Conservation (phyloP, 1,140 invertebrate species). For the Trichoplusia ni region DNA sequence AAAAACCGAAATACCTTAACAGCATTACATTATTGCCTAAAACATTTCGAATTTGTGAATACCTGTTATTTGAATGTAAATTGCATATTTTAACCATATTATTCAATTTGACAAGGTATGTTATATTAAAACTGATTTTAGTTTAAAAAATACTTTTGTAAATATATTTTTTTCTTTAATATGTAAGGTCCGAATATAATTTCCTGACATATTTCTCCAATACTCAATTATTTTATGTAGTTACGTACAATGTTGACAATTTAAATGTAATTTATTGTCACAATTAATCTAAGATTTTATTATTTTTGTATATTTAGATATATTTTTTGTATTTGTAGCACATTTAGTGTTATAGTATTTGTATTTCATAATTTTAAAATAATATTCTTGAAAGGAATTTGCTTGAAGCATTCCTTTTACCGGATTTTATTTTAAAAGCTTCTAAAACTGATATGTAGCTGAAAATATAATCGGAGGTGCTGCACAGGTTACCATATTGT, state of each 20-base stretch:
- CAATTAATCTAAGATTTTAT: conserved; percentile 32
- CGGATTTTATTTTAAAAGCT: conserved; percentile 37
- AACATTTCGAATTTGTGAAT: not conserved
- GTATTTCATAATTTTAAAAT: conserved; percentile 20
- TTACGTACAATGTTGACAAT: conserved; percentile 34
- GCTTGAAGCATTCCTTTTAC: conserved; percentile 28
- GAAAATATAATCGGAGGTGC: conserved; percentile 67
- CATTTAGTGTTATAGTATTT: conserved; percentile 24
- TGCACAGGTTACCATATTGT: conserved; percentile 71
- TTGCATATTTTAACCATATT: too few relatives aligned
- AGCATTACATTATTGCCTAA: not conserved
- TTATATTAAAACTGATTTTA: not conserved
- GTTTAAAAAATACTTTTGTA: conserved; percentile 44
- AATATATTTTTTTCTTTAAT: conserved; percentile 42
- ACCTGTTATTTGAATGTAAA: not conserved
- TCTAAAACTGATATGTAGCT: conserved; percentile 39
- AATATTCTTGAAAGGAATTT: conserved; percentile 35
- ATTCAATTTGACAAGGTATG: not conserved
- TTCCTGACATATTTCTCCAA: conserved; percentile 39
- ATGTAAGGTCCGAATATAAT: conserved; percentile 26
- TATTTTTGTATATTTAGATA: conserved; percentile 31
- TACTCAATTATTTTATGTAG: conserved; percentile 50
- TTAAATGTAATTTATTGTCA: conserved; percentile 39
- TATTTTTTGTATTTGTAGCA: conserved; percentile 23
- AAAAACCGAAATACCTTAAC: too few relatives aligned